These are phyloP conservation scores for Lordiphosa clarofinis DNA, from an alignment of 1,140 invertebrate species.

Conservation along the genomic window DNA sequence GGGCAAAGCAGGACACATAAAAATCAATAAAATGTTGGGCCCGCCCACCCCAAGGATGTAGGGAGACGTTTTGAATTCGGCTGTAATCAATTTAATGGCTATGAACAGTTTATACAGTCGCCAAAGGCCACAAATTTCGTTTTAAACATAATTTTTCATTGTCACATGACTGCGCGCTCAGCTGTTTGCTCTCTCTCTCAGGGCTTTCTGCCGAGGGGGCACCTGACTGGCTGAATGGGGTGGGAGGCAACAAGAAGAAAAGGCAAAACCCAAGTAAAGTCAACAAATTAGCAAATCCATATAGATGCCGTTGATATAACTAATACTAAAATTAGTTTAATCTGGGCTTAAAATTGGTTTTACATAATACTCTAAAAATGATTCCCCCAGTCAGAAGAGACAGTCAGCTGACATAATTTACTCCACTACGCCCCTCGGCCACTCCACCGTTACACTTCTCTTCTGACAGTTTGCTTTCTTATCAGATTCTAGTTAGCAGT, in stretches of 20 bases:
- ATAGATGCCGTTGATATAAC: slow-evolving; percentile 11
- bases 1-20: slow-evolving; percentile 47
- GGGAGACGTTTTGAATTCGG: not conserved
- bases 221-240: slow-evolving; percentile 57
- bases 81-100: not conserved
- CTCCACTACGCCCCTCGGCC: slow-evolving; percentile 7
- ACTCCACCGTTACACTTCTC: slow-evolving; percentile 26
- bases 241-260: slow-evolving; percentile 26
- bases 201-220: slow-evolving; percentile 36
- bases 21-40: slow-evolving; percentile 62
- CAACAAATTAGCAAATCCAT: slow-evolving; percentile 17
- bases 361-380: not conserved
- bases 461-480: slow-evolving; percentile 64
- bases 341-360: not conserved
- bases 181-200: slow-evolving; percentile 53
- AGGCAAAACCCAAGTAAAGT: slow-evolving; percentile 15
- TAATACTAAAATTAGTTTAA: slow-evolving; percentile 1
- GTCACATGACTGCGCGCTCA: slow-evolving; percentile 69
- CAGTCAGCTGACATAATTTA: slow-evolving; percentile 66
- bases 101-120: not conserved
- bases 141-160: slow-evolving; percentile 57
- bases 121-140: slow-evolving; percentile 18
- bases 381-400: no score
- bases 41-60: slow-evolving; percentile 14
- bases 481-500: slow-evolving; percentile 48